Conservation (phyloP, 2,113 vertebrate species). For the Macroglossus sobrinus region DNA sequence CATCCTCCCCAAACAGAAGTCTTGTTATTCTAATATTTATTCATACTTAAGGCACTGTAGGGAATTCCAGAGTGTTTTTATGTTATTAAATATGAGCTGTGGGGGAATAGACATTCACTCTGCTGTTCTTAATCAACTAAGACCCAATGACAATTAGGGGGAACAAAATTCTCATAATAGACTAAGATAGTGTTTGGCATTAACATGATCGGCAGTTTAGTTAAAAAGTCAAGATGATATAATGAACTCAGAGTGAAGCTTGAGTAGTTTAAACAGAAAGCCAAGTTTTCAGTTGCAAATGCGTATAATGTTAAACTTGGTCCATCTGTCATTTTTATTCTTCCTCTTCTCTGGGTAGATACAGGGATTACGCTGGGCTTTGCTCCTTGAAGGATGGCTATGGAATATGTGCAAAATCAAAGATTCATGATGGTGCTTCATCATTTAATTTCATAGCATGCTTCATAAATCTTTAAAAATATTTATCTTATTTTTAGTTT, state of each 20-base stretch:
- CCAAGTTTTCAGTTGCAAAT: constrained; percentile 42
- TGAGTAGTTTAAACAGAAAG: not conserved
- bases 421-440: not conserved
- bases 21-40: not conserved
- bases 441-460: not conserved
- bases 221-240: constrained; percentile 11
- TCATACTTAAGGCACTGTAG: not conserved
- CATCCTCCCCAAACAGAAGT: not conserved
- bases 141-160: not conserved
- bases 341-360: not conserved
- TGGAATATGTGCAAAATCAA: not conserved
- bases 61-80: not conserved
- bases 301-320: constrained; percentile 16
- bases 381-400: not conserved
- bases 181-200: not conserved
- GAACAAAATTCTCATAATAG: constrained; percentile 15
- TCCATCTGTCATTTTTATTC: constrained; percentile 11
- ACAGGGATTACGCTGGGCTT: not conserved
- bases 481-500: not conserved
- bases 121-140: not conserved
- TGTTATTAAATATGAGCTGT: not conserved
- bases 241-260: constrained; percentile 43
- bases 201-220: constrained; percentile 25
- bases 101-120: not conserved
- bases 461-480: not conserved